phyloP scores from a whole-genome alignment of 1,140 invertebrate species.

The Heliconius nattereri region DNA sequence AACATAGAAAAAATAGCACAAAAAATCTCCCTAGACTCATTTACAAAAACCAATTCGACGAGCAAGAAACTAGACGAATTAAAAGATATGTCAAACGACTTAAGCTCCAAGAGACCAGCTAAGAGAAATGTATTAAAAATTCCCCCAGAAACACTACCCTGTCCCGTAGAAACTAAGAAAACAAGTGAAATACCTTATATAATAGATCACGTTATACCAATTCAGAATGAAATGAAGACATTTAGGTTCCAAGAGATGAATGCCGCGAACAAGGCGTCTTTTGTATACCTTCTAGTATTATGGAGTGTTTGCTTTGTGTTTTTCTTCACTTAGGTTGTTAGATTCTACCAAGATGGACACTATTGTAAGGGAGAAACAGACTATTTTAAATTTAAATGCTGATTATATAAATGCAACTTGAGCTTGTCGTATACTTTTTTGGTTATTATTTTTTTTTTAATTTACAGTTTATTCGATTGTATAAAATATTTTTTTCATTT shows the following conservation, averaged over 20 bases:
- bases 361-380: conserved; percentile 63
- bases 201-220: conserved; percentile 69
- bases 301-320: conserved; percentile 64
- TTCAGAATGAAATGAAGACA: conserved; percentile 77
- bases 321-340: conserved; percentile 64
- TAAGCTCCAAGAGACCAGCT: conserved; percentile 54
- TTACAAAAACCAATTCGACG: conserved; percentile 56
- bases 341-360: conserved; percentile 48
- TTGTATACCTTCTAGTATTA: conserved; percentile 49
- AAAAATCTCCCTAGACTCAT: conserved; percentile 57
- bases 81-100: conserved; percentile 39
- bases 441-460: not conserved
- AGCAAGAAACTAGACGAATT: conserved; percentile 46
- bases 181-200: conserved; percentile 64
- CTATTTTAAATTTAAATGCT: conserved; percentile 50
- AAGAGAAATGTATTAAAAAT: conserved; percentile 70
- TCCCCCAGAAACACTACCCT: conserved; percentile 64
- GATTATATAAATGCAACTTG: conserved; percentile 46
- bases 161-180: conserved; percentile 61
- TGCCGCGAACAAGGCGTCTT: conserved; percentile 40
- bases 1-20: conserved; percentile 55
- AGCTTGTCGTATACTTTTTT: conserved; percentile 27
- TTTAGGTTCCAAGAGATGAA: conserved; percentile 69
- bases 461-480: too few relatives aligned
- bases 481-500: too few relatives aligned